Evolutionary conservation across 2,888 invertebrate species (phyloP), one percentile per base, ranked within the genome.

Genomic region (Campopleginae sp.): DNA sequence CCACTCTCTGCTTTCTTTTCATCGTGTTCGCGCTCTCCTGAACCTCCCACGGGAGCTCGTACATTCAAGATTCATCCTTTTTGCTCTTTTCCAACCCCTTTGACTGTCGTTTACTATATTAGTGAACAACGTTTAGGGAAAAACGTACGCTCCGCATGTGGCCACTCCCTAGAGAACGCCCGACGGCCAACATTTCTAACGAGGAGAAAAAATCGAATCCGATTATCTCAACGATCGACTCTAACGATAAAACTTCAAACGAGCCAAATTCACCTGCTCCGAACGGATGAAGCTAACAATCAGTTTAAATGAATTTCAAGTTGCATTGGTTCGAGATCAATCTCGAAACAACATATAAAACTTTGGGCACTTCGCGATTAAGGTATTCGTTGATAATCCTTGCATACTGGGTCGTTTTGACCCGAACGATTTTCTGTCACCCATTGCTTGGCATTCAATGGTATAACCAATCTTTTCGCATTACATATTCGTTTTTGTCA

Each of bases 61-160:
- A 44, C 27, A 33, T 31, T 12, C 61, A 46, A 65, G 65, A 65
- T 58, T 44, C 63, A 27, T 48, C 46, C 63, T 44, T 27, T 66
- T 74, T 46, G 17, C 61, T 33, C 14, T 68, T 75, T 79, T 74
- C 27, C 66, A 48, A 54, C 46, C 78, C 54, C 75, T 82, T 85
- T 80, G 82, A 77, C 85, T 76, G 76, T 82, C 85, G 82, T 82
- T 85, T 77, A 80, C 80, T 85, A 72, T 80, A 80, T 85, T 80
- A 80, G 66, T 68, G 80, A 74, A 38, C 54, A 68, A 66, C 31
- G 61, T 23, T 46, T 80, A 44, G n/a, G 33, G 27, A 38, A n/a
- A n/a, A n/a, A 75, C 61, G 46, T 46, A 71, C 27, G 63, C 3
- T 23, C 31, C 46, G 31, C 23, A 44, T 31, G 42, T 19, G 61